Evolutionary conservation across 1,140 invertebrate genomes (phyloP).

Genomic region (Pseudomyrmex gracilis): DNA sequence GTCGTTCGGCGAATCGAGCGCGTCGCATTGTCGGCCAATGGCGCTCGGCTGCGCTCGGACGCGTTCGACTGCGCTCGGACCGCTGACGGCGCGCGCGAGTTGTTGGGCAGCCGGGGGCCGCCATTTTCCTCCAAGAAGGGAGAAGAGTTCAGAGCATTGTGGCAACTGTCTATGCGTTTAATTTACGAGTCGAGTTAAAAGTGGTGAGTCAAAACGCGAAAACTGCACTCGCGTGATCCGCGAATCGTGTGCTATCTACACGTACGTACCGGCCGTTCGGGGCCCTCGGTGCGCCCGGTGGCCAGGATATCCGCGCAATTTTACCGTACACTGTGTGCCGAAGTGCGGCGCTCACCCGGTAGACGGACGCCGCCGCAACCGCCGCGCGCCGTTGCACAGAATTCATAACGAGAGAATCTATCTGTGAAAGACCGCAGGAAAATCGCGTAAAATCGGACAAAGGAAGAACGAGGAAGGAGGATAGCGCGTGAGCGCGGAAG

Average conservation of each 20-base stretch:
- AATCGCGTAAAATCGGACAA: neutral
- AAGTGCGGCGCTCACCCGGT: constrained; percentile 59
- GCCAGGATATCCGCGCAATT: constrained; percentile 43
- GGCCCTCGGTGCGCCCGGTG: constrained; percentile 17
- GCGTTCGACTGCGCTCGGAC: constrained; percentile 53
- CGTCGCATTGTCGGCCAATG: constrained; percentile 32
- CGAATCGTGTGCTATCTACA: constrained; percentile 22
- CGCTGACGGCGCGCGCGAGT: constrained; percentile 75
- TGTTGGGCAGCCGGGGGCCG: constrained; percentile 81
- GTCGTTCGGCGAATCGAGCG: constrained; percentile 11
- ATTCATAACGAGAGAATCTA: constrained; percentile 30
- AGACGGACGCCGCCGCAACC: constrained; percentile 43
- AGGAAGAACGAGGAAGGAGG: neutral
- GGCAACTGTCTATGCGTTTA: constrained; percentile 44
- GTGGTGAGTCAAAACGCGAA: constrained; percentile 52
- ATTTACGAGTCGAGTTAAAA: constrained; percentile 47
- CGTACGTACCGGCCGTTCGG: constrained; percentile 8
- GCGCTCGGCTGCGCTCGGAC: constrained; percentile 55
- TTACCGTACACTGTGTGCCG: constrained; percentile 49
- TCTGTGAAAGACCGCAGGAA: neutral
- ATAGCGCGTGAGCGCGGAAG: neutral
- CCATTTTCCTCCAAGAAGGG: constrained; percentile 83
- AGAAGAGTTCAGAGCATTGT: constrained; percentile 79
- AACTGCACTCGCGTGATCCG: constrained; percentile 7
- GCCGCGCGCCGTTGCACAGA: constrained; percentile 9